Conservation (phyloP, 2,113 vertebrate species). For the Colius striatus region DNA sequence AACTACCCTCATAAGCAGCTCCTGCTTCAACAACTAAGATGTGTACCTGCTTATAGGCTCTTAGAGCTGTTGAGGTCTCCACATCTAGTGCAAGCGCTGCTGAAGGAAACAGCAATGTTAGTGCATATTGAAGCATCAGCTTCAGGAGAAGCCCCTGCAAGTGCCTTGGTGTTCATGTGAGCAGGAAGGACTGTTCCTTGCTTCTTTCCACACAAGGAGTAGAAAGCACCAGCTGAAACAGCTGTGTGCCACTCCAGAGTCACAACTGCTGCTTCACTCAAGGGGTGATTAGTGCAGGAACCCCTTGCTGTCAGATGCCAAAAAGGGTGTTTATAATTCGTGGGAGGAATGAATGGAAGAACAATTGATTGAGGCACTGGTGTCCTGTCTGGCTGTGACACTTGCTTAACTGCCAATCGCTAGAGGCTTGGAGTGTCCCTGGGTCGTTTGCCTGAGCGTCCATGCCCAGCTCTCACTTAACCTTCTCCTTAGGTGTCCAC, state of each 20-base stretch:
- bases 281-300: neutral
- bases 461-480: neutral
- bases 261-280: neutral
- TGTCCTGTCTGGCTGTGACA: neutral
- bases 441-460: neutral
- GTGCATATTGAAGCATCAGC: neutral
- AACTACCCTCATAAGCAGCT: neutral
- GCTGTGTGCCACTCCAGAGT: neutral
- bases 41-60: neutral
- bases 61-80: neutral
- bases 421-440: neutral
- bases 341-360: neutral
- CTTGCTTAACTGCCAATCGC: neutral
- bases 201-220: neutral
- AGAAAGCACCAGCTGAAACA: neutral
- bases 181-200: neutral
- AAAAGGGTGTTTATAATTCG: neutral
- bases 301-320: neutral
- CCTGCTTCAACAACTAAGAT: neutral
- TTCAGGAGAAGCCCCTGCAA: neutral
- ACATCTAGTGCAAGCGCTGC: neutral
- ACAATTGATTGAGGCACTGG: neutral
- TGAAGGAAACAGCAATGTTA: neutral
- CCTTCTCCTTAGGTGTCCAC: neutral
- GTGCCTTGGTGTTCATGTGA: neutral